Base-by-base conservation (phyloP, 1,140 invertebrate genomes). In the Panagrolaimus sp. region DNA sequence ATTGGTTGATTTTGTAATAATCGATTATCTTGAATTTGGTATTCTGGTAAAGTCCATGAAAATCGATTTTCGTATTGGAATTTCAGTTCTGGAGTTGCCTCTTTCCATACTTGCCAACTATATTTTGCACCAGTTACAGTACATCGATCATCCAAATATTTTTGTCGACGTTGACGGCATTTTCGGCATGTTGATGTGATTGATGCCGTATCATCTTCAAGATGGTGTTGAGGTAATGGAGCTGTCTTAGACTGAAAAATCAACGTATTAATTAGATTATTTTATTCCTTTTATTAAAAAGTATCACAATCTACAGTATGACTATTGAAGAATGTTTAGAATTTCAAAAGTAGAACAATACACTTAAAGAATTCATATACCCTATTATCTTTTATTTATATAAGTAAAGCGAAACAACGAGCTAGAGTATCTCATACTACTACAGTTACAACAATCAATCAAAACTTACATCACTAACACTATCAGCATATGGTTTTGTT, bases 51-150 rank as follows among this genome's bases (percentile, higher is more conserved):
- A 15, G 62, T 63, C 43, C 62, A 75, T 26, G 68, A 71, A 26
- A 75, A 75, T 24, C 69, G 21, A 62, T 75, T 75, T 21, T 71
- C 74, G 48, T 76, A 76, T 32, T 76, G 66, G 48, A 76, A 76
- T 12, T 75, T 62, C 8, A 65, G 44, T 43, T 76, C 74, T 14
- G 70, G 65, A 28, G 63, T 77, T 17, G 65, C 67, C 17, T 76
- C 74, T 43, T 75, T 44, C 64, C 73, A 75, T 24, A 70, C 64
- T 65, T 77, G 75, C 74, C 74, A 76, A 28, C 21, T 26, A 28
- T 58, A 58, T 28, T 58, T 58, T 28, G 28, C 8, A 2, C 52
- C 52, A 4, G 52, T 58, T 12, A 28, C 52, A 26, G 52, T n/a
- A 24, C 21, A 21, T 10, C 52, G 52, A 26, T 58, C 52, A 58